Percentiles rank a stretch among this genome's conserved stretches.
phyloP scores from a whole-genome alignment of 2,888 invertebrate species.

The Tachina grossa region DNA sequence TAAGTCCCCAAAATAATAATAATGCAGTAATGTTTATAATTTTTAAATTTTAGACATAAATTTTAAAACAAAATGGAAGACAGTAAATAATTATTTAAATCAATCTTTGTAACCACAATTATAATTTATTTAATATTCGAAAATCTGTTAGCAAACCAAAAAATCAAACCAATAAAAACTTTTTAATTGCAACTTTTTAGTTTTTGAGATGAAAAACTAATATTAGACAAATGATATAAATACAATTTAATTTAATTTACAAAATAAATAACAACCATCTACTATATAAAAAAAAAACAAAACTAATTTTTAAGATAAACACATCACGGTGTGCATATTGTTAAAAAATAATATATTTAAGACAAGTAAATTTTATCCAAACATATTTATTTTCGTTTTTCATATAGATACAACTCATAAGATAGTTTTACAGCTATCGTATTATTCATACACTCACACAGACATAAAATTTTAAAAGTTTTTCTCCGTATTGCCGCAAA shows the following conservation, averaged over 20 bases:
- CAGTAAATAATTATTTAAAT: background rate
- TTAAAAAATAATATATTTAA: conserved; percentile 28
- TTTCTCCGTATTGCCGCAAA: conserved; percentile 37
- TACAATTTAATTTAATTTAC: conserved; percentile 45
- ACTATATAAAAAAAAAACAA: conserved; percentile 3
- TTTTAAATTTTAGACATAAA: background rate
- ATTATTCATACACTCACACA: background rate
- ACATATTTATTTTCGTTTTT: background rate
- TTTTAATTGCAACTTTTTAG: conserved; percentile 29
- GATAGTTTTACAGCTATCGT: background rate
- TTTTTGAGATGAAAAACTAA: conserved; percentile 35
- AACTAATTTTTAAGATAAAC: conserved; percentile 50
- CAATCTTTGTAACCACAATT: background rate
- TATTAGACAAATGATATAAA: conserved; percentile 28
- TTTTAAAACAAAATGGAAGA: background rate
- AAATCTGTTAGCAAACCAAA: conserved; percentile 7
- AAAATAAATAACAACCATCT: conserved; percentile 53
- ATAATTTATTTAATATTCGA: background rate
- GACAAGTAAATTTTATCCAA: conserved; percentile 28
- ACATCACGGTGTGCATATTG: background rate
- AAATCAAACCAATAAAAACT: background rate
- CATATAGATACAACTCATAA: background rate
- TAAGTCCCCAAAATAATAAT: too few relatives aligned
- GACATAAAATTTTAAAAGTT: background rate
- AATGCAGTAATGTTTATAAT: too few relatives aligned